Conservation (phyloP, 2,888 invertebrate genomes). For the Ceramica pisi region DNA sequence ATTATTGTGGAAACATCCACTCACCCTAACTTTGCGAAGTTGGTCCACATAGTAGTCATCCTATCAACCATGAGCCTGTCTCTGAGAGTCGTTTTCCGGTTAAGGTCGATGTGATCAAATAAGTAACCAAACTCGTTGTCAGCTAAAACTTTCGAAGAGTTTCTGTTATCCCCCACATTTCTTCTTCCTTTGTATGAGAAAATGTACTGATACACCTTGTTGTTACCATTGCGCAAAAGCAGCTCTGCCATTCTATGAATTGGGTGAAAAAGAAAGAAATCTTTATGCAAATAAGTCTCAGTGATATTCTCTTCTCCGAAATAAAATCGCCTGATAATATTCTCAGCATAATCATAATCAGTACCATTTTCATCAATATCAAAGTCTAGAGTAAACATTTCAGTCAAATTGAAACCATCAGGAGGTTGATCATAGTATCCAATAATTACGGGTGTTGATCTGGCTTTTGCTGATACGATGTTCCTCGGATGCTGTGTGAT, state of each 20-base stretch:
- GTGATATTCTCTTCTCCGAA: neutral
- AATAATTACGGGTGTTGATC: neutral
- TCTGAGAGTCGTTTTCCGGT: neutral
- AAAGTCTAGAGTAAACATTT: no score
- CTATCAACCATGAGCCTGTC: neutral
- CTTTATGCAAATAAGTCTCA: neutral
- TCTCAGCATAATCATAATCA: neutral
- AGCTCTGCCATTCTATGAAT: neutral
- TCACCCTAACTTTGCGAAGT: neutral
- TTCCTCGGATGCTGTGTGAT: neutral
- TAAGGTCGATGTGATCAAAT: neutral
- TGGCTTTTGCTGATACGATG: neutral
- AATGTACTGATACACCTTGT: neutral
- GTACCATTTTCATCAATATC: no score
- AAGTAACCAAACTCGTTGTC: neutral
- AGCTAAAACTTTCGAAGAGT: neutral
- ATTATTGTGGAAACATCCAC: neutral
- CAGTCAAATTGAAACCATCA: neutral
- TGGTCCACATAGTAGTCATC: neutral
- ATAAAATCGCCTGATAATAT: neutral
- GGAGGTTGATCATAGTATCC: neutral
- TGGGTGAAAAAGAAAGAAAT: neutral
- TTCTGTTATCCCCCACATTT: neutral
- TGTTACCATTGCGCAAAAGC: neutral
- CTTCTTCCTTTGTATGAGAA: neutral